A percentile compares a stretch with the other conserved stretches of the same genome.
These are phyloP conservation scores for Nebria brevicollis DNA, from an alignment of 2,888 invertebrate genomes.

Conservation along the genomic window DNA sequence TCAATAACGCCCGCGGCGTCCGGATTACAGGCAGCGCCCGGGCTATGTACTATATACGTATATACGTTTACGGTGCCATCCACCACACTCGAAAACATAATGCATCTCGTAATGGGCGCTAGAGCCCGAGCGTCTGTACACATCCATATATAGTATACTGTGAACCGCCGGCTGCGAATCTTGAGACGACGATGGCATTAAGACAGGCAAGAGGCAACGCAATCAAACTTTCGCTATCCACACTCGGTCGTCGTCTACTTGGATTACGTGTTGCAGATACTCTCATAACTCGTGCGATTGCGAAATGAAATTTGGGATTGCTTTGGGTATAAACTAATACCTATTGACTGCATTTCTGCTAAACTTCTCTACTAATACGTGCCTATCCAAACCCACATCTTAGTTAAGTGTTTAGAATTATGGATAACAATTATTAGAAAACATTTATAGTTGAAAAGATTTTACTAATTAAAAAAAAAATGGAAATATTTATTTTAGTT, in stretches of 20 bases:
- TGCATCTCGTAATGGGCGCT: constrained; percentile 15
- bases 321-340: constrained; percentile 1
- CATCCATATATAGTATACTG: constrained; percentile 7
- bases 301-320: constrained; percentile 44
- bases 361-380: too few species aligned
- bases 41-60: neutral
- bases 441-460: too few species aligned
- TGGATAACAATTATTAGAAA: too few species aligned
- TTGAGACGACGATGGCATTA: constrained; percentile 24
- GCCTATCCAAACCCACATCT: too few species aligned
- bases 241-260: constrained; percentile 38
- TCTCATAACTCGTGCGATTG: constrained; percentile 37
- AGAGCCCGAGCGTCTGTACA: constrained; percentile 4
- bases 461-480: too few species aligned
- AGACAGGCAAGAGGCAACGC: constrained; percentile 26
- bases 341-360: neutral
- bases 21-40: constrained; percentile 3
- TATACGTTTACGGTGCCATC: neutral
- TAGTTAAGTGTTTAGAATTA: too few species aligned
- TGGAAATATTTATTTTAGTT: too few species aligned
- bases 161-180: constrained; percentile 3
- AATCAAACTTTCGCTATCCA: constrained; percentile 48
- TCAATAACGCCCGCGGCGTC: constrained; percentile 21
- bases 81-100: constrained; percentile 15
- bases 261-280: constrained; percentile 45